These are phyloP conservation scores for Andricus curvator DNA, from an alignment of 2,888 invertebrate species.

Conservation along the genomic window DNA sequence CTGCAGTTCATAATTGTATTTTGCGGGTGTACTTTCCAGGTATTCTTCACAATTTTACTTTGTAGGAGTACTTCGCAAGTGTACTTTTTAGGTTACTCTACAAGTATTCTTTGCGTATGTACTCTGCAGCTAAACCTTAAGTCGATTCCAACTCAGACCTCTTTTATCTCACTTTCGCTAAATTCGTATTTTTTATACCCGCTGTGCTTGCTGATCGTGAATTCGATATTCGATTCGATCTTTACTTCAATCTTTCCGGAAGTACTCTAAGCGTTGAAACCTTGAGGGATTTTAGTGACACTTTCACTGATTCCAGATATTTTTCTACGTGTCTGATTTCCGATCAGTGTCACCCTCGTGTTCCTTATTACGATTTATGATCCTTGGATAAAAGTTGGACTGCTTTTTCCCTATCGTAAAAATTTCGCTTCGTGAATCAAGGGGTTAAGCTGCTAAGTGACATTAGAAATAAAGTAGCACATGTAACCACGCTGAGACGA, in stretches of 20 bases:
- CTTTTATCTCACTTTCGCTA: not conserved
- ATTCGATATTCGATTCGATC: not conserved
- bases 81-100: no score
- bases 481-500: constrained; percentile 25
- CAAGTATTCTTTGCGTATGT: no score
- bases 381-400: not conserved
- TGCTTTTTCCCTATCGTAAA: not conserved
- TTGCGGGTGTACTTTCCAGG: no score
- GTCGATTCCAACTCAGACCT: not conserved
- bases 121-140: no score
- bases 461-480: constrained; percentile 38
- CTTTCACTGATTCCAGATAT: constrained; percentile 5
- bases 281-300: not conserved
- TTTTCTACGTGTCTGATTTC: constrained; percentile 5
- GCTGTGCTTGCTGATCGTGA: not conserved
- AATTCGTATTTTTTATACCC: no score
- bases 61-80: no score
- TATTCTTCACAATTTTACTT: no score
- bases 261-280: not conserved
- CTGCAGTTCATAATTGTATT: no score
- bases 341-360: not conserved
- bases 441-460: constrained; percentile 28
- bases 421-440: constrained; percentile 1
- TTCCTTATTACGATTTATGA: not conserved
- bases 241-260: not conserved